Conservation (phyloP, 1,140 invertebrate genomes). For the Nylanderia fulva region DNA sequence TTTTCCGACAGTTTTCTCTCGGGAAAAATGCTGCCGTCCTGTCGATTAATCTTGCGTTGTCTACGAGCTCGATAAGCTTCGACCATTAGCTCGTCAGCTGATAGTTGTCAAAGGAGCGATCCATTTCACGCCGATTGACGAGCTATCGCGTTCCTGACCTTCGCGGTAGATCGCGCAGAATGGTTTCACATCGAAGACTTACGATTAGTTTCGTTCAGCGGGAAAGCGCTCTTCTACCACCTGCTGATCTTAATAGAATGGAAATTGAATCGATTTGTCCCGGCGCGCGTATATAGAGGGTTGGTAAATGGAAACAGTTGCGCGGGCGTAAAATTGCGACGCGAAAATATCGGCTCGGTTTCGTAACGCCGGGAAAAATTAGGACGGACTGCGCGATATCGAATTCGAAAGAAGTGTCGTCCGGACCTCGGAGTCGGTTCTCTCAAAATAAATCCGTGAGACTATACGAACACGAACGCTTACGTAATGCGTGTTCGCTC, state of each 20-base stretch:
- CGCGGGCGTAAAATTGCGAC: slow-evolving; percentile 39
- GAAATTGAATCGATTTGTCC: slow-evolving; percentile 60
- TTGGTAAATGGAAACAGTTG: slow-evolving; percentile 27
- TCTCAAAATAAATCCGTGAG: slow-evolving; percentile 38
- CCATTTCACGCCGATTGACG: slow-evolving; percentile 19
- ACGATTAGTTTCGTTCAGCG: slow-evolving; percentile 49
- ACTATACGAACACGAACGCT: slow-evolving; percentile 25
- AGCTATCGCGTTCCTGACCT: slow-evolving; percentile 30
- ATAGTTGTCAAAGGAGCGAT: slow-evolving; percentile 1
- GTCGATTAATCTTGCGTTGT: slow-evolving; percentile 4
- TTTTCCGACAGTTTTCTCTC: neutral
- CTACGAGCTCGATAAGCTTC: neutral
- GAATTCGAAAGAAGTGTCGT: slow-evolving; percentile 38
- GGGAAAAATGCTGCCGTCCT: neutral
- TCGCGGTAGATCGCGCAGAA: slow-evolving; percentile 34
- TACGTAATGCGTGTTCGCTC: slow-evolving; percentile 24
- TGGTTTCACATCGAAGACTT: slow-evolving; percentile 51
- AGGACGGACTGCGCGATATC: slow-evolving; percentile 11
- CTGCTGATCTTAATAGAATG: slow-evolving; percentile 62
- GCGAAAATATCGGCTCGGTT: slow-evolving; percentile 32
- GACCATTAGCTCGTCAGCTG: slow-evolving; percentile 2
- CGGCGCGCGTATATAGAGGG: neutral
- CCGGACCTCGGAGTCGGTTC: neutral
- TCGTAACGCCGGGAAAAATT: slow-evolving; percentile 1
- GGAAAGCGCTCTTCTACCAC: slow-evolving; percentile 12